A percentile compares a stretch with the other conserved stretches of the same genome.
phyloP scores from a whole-genome alignment of 2,113 vertebrate genomes.

The Alethe diademata region DNA sequence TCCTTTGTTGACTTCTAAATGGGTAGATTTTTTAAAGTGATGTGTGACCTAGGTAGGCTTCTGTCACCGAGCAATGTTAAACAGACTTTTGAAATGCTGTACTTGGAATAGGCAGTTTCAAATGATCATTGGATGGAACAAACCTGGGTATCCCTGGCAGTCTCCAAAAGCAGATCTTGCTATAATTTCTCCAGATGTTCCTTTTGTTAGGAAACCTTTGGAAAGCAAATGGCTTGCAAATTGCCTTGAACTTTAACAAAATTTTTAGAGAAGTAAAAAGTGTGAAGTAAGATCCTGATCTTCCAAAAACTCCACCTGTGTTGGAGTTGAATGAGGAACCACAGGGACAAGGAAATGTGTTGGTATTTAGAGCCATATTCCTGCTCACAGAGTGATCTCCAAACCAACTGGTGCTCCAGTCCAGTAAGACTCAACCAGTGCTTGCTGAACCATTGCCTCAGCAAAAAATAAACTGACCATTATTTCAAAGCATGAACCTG shows the following conservation, averaged over 20 bases:
- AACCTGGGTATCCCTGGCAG: not conserved
- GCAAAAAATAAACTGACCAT: not conserved
- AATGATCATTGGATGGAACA: not conserved
- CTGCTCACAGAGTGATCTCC: fast-evolving
- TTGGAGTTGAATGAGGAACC: not conserved
- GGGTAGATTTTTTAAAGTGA: not conserved
- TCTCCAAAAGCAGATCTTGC: not conserved
- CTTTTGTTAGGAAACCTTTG: not conserved
- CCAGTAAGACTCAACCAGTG: not conserved
- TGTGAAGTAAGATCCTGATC: not conserved
- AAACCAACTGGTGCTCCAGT: not conserved
- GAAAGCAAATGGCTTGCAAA: not conserved
- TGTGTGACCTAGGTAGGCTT: not conserved
- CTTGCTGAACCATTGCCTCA: not conserved
- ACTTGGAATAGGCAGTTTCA: not conserved
- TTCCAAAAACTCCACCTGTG: not conserved
- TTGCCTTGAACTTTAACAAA: not conserved
- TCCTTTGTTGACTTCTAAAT: not conserved
- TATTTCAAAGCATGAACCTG: not conserved
- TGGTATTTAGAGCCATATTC: not conserved
- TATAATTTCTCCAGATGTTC: not conserved
- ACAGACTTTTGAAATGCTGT: not conserved
- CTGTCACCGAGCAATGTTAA: not conserved
- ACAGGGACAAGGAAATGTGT: not conserved
- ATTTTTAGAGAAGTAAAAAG: not conserved